phyloP scores from a whole-genome alignment of 2,113 vertebrate species.

The Helogale parvula region DNA sequence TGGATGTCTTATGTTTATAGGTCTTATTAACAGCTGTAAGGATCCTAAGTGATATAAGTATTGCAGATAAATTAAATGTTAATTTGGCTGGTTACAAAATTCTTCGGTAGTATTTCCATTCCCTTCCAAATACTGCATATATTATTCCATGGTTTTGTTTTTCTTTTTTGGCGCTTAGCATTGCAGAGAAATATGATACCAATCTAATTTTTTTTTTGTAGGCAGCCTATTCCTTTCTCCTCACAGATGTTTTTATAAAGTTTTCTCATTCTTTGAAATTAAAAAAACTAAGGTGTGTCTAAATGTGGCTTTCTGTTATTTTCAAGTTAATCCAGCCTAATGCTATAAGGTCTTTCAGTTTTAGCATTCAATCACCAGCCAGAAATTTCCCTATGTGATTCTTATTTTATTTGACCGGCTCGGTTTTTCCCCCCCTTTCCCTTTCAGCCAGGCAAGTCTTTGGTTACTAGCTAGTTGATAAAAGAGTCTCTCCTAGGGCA shows the following conservation, averaged over 20 bases:
- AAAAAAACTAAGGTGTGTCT: background rate
- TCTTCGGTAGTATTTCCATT: background rate
- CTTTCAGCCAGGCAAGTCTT: background rate
- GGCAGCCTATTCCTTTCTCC: background rate
- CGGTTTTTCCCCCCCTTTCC: too few relatives aligned
- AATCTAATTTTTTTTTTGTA: background rate
- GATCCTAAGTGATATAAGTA: background rate
- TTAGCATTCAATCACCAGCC: background rate
- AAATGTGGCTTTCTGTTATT: slow-evolving; percentile 12
- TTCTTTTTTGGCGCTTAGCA: background rate
- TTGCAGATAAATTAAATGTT: background rate
- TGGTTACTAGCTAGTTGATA: background rate
- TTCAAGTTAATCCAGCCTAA: slow-evolving; percentile 15
- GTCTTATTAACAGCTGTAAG: background rate
- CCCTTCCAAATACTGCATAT: background rate
- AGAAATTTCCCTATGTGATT: background rate
- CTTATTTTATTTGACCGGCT: background rate
- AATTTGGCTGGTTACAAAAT: background rate
- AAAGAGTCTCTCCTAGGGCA: background rate
- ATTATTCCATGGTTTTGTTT: background rate
- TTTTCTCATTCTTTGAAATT: background rate
- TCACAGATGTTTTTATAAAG: background rate
- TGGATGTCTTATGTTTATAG: background rate
- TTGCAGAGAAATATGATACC: background rate
- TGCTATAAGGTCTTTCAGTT: background rate